Percentiles rank a stretch among this genome's conserved stretches.
phyloP scores from a whole-genome alignment of 2,888 invertebrate genomes.

The Drosophila pegasa region DNA sequence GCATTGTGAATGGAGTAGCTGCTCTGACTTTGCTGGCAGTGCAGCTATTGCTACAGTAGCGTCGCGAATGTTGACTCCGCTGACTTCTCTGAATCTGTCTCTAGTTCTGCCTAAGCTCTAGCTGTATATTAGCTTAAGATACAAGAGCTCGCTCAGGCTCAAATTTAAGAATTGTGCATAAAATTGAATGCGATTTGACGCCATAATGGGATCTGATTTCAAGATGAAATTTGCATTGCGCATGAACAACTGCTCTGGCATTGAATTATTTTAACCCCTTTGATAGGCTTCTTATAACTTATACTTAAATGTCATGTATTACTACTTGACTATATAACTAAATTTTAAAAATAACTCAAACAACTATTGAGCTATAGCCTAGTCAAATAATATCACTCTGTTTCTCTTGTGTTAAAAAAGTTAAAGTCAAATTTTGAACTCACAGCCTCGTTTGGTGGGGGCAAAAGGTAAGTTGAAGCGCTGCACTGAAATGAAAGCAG shows the following conservation, averaged over 20 bases:
- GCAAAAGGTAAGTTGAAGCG: neutral
- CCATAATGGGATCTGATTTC: no score
- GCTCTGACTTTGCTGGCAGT: no score
- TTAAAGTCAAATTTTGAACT: neutral
- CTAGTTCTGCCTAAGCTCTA: neutral
- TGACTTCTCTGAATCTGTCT: neutral
- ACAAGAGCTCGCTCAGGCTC: neutral
- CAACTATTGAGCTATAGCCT: neutral
- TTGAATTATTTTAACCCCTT: neutral
- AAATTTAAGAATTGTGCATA: neutral
- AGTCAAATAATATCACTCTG: neutral
- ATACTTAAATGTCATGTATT: neutral
- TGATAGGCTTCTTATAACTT: neutral
- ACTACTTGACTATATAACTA: neutral
- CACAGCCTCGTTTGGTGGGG: neutral
- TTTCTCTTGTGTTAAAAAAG: neutral
- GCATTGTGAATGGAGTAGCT: neutral
- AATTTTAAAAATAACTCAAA: neutral
- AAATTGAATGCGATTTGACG: neutral
- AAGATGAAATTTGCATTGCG: neutral
- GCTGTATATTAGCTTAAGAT: neutral
- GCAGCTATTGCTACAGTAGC: neutral
- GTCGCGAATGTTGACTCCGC: neutral
- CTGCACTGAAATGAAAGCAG: constrained; percentile 2
- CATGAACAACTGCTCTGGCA: neutral